A percentile compares a stretch with the other conserved stretches of the same genome.
Conservation (phyloP, 2,797 vertebrate genomes). For the Capromys pilorides region DNA sequence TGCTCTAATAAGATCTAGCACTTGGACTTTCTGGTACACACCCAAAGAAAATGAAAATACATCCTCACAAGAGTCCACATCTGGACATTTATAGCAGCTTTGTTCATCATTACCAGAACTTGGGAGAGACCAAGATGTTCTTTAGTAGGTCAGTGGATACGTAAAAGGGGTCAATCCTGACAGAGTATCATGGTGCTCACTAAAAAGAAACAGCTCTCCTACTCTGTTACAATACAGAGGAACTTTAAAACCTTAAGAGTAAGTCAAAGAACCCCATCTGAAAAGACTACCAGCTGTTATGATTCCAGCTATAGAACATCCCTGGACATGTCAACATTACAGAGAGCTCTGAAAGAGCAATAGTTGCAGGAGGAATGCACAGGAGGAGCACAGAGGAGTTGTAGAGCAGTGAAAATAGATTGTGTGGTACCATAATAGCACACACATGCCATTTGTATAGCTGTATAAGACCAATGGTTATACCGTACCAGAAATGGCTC, state of each 20-base stretch:
- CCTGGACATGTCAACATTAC: background rate
- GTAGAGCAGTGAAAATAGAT: background rate
- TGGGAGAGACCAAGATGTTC: background rate
- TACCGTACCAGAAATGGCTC: background rate
- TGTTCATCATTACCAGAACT: background rate
- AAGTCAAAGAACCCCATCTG: background rate
- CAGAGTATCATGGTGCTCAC: background rate
- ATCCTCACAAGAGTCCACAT: background rate
- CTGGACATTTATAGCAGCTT: background rate
- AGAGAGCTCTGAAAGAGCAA: background rate
- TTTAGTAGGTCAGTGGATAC: background rate
- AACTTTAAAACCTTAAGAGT: background rate
- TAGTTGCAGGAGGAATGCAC: background rate
- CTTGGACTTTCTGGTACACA: background rate
- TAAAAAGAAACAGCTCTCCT: background rate
- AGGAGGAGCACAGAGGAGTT: background rate
- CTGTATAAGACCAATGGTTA: background rate
- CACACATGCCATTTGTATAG: background rate
- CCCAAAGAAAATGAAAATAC: background rate
- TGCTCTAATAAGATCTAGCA: background rate
- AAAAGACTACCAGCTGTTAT: background rate
- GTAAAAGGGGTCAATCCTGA: background rate
- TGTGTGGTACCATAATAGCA: background rate
- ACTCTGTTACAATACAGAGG: background rate
- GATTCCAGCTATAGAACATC: background rate